Evolutionary conservation across 2,797 vertebrate genomes (phyloP).

Genomic region (Schizopygopsis malacanthus): DNA sequence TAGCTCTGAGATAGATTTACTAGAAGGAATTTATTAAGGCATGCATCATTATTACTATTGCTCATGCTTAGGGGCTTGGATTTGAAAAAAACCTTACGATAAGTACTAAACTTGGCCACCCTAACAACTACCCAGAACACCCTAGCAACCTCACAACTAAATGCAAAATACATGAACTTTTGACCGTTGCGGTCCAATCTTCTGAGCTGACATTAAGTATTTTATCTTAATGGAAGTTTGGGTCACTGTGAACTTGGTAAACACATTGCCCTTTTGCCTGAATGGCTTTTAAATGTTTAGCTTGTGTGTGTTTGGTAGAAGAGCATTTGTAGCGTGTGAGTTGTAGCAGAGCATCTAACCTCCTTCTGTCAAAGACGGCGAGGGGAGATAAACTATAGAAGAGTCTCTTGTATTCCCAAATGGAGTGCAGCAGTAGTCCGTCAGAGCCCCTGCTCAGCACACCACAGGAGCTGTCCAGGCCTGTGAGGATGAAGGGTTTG

Average conservation of each 20-base stretch:
- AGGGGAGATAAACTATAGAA: conserved; percentile 78
- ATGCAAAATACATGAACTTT: not conserved
- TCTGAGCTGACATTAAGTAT: conserved; percentile 23
- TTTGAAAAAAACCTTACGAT: not conserved
- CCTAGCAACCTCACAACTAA: not conserved
- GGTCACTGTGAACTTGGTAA: conserved; percentile 57
- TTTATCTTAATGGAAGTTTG: conserved; percentile 36
- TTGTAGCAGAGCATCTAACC: conserved; percentile 75
- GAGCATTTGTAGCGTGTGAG: conserved; percentile 55
- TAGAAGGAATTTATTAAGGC: conserved; percentile 7
- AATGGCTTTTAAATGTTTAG: conserved; percentile 70
- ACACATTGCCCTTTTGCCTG: conserved; percentile 57
- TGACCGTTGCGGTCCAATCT: not conserved
- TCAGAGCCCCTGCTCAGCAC: conserved; percentile 61
- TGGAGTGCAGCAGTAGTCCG: conserved; percentile 73
- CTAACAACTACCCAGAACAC: not conserved
- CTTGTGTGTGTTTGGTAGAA: conserved; percentile 26
- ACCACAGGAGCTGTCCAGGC: conserved; percentile 54
- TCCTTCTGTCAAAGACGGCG: conserved; percentile 81
- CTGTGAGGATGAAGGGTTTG: conserved; percentile 55
- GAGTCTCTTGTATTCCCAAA: conserved; percentile 75
- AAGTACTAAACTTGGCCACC: not conserved
- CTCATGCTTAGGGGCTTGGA: not conserved
- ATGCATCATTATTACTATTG: not conserved
- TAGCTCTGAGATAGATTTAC: conserved; percentile 13